Percentiles rank a stretch among this genome's conserved stretches.
phyloP scores from a whole-genome alignment of 2,797 vertebrate species.

The Chanos chanos region DNA sequence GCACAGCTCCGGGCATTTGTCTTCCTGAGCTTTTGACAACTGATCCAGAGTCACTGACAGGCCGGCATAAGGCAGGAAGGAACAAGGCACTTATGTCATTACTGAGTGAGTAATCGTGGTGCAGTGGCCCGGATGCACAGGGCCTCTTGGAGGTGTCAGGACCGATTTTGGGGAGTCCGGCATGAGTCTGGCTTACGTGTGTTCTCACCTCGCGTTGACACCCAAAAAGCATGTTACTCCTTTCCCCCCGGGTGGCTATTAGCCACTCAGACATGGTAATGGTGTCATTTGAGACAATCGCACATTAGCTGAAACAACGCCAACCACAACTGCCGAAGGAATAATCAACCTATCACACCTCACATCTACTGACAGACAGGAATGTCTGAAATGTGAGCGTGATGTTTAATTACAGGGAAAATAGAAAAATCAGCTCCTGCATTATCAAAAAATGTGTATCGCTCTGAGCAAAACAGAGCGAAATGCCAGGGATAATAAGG shows the following conservation, averaged over 20 bases:
- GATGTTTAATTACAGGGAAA: too few relatives aligned
- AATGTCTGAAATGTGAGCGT: conserved; percentile 1
- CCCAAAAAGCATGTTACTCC: conserved; percentile 65
- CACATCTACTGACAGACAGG: conserved; percentile 25
- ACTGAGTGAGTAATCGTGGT: conserved; percentile 67
- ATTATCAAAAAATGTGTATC: too few relatives aligned
- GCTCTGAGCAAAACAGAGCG: too few relatives aligned
- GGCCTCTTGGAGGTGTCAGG: conserved; percentile 65
- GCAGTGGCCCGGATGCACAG: conserved; percentile 69
- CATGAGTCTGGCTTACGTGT: conserved; percentile 72
- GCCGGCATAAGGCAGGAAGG: conserved; percentile 54
- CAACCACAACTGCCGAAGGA: conserved; percentile 58
- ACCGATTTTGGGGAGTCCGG: conserved; percentile 42
- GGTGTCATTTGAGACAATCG: conserved; percentile 74
- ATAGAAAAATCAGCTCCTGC: too few relatives aligned
- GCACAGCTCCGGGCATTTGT: conserved; percentile 24
- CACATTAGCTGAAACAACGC: conserved; percentile 66
- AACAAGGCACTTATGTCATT: conserved; percentile 73
- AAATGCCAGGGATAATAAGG: too few relatives aligned
- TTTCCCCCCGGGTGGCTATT: conserved; percentile 68
- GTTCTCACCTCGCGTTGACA: conserved; percentile 76
- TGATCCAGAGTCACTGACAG: conserved; percentile 29
- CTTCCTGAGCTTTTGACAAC: background rate
- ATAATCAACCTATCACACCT: conserved; percentile 50
- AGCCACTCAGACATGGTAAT: conserved; percentile 75